Conservation (phyloP, 2,888 invertebrate species). For the Calameuta idolon region DNA sequence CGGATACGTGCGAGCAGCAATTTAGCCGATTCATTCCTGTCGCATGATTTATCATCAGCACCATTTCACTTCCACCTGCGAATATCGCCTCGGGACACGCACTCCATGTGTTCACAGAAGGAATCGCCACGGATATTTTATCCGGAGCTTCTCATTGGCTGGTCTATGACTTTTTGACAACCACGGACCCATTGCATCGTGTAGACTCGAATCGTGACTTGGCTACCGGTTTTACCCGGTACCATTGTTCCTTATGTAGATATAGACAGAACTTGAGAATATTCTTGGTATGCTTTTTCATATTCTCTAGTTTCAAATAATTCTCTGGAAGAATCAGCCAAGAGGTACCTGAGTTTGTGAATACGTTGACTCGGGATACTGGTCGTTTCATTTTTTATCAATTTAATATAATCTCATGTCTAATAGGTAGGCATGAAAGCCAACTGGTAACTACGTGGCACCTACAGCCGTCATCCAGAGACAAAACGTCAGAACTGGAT, state of each 20-base stretch:
- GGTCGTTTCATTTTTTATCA: neutral
- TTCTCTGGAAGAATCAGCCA: neutral
- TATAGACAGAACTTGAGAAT: neutral
- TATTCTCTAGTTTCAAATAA: neutral
- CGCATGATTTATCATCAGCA: constrained; percentile 55
- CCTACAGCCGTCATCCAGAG: neutral
- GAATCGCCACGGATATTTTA: constrained; percentile 10
- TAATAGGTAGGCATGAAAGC: neutral
- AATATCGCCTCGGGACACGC: constrained; percentile 6
- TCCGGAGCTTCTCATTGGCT: neutral
- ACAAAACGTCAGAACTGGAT: neutral
- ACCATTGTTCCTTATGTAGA: neutral
- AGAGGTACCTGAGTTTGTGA: neutral
- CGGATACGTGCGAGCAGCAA: constrained; percentile 59
- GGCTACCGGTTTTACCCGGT: neutral
- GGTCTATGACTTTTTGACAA: neutral
- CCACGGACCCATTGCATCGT: too few species aligned
- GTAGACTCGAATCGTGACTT: neutral
- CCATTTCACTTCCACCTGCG: constrained; percentile 11
- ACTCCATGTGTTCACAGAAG: neutral
- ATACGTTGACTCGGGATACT: neutral
- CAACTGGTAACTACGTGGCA: neutral
- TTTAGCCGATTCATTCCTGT: constrained; percentile 63
- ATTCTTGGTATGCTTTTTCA: neutral
- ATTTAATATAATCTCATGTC: neutral